phyloP scores from a whole-genome alignment of 2,797 vertebrate species.

The Sebastes vulpes region DNA sequence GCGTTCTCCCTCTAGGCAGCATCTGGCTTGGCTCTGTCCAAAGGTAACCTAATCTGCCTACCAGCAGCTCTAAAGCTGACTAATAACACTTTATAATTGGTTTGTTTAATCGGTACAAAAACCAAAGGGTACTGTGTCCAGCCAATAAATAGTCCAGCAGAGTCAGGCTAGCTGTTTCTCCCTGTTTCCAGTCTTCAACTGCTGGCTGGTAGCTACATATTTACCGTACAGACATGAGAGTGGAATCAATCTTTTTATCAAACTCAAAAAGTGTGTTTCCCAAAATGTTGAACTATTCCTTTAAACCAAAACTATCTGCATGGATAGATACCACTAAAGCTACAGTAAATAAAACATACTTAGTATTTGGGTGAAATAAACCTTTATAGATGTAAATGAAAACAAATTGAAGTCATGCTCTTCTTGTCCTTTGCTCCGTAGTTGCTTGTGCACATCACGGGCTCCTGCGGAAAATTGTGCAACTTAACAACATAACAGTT shows the following conservation, averaged over 20 bases:
- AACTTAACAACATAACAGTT: background rate
- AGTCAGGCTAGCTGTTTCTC: background rate
- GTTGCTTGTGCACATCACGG: background rate
- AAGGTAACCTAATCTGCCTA: too few species aligned
- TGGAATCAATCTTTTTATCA: too few species aligned
- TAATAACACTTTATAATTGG: too few species aligned
- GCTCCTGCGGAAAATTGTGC: background rate
- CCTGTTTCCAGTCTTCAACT: background rate
- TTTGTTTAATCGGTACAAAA: too few species aligned
- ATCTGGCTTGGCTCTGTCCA: too few species aligned
- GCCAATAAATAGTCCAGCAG: too few species aligned
- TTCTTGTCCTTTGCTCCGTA: background rate
- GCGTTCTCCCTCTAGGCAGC: too few species aligned
- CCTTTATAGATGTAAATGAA: background rate
- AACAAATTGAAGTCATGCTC: background rate
- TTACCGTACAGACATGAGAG: too few species aligned
- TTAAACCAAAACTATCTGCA: background rate
- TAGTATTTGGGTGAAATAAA: background rate
- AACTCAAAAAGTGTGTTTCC: too few species aligned
- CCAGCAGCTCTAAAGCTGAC: too few species aligned
- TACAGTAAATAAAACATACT: background rate
- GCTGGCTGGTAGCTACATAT: background rate
- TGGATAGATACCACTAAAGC: background rate
- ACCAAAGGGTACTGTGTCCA: too few species aligned
- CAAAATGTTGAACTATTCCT: too few species aligned